phyloP scores from a whole-genome alignment of 2,888 invertebrate species.

The Athalia rosae region DNA sequence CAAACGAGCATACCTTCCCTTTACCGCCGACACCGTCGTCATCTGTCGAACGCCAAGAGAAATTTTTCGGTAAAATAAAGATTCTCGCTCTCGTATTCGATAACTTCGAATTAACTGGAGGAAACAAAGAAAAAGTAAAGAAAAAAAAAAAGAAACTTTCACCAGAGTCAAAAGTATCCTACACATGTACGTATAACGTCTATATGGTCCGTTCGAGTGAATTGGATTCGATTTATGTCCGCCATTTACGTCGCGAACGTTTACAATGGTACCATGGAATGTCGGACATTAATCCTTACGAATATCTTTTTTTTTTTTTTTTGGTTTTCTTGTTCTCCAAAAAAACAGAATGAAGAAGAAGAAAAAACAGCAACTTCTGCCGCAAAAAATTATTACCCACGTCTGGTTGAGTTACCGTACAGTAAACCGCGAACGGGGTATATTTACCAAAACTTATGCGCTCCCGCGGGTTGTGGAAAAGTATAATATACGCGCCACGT shows the following conservation, averaged over 20 bases:
- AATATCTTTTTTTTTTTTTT: slow-evolving; percentile 14
- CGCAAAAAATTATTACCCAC: slow-evolving; percentile 27
- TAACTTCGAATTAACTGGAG: no score
- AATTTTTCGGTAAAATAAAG: neutral
- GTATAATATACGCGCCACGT: no score
- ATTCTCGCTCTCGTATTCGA: no score
- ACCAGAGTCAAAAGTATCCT: no score
- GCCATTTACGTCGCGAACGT: slow-evolving; percentile 47
- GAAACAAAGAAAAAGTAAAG: no score
- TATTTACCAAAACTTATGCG: slow-evolving; percentile 18
- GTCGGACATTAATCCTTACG: slow-evolving; percentile 41
- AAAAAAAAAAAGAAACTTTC: no score
- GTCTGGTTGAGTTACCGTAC: slow-evolving; percentile 22
- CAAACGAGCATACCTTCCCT: slow-evolving; percentile 19
- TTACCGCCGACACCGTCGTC: neutral
- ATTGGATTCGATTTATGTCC: slow-evolving; percentile 53
- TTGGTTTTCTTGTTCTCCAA: neutral
- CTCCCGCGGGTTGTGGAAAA: neutral
- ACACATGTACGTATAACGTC: no score
- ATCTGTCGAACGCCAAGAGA: slow-evolving; percentile 9
- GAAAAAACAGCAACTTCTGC: slow-evolving; percentile 14
- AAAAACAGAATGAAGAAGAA: no score
- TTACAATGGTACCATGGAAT: slow-evolving; percentile 41
- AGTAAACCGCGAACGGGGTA: neutral
- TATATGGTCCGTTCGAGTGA: slow-evolving; percentile 4